These are phyloP conservation scores for Anticlea derivata DNA, from an alignment of 2,888 invertebrate species.

Conservation along the genomic window DNA sequence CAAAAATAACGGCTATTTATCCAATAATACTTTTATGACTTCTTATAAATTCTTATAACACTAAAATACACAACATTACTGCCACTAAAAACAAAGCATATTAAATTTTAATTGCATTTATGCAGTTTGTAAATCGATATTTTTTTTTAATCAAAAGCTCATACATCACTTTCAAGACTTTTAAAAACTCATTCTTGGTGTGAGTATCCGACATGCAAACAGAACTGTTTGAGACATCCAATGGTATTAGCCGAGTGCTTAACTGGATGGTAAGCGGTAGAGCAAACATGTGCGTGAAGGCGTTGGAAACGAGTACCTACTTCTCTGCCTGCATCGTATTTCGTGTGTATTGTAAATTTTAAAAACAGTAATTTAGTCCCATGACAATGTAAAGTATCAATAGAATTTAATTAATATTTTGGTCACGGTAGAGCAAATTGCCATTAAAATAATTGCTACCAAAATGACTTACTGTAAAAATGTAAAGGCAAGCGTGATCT, in stretches of 20 bases:
- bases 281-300: conserved; percentile 63
- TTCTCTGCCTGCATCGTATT: too few relatives aligned
- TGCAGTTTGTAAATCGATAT: conserved; percentile 40
- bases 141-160: conserved; percentile 55
- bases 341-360: too few relatives aligned
- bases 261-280: conserved; percentile 71
- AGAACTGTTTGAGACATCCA: conserved; percentile 56
- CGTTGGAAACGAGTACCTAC: conserved; percentile 38
- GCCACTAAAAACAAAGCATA: background rate
- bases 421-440: background rate
- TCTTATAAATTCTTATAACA: conserved; percentile 12
- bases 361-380: too few relatives aligned
- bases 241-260: conserved; percentile 51
- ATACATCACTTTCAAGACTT: conserved; percentile 63
- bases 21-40: conserved; percentile 34
- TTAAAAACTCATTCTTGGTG: conserved; percentile 58
- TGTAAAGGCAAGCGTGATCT: conserved; percentile 10
- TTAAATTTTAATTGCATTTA: conserved; percentile 24
- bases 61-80: conserved; percentile 6
- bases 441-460: background rate
- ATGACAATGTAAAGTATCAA: too few relatives aligned
- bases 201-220: conserved; percentile 61
- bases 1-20: conserved; percentile 40
- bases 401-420: too few relatives aligned
- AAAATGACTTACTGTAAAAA: background rate